Percentiles rank a stretch among this genome's conserved stretches.
phyloP scores from a whole-genome alignment of 1,140 invertebrate species.

The Papilio machaon region DNA sequence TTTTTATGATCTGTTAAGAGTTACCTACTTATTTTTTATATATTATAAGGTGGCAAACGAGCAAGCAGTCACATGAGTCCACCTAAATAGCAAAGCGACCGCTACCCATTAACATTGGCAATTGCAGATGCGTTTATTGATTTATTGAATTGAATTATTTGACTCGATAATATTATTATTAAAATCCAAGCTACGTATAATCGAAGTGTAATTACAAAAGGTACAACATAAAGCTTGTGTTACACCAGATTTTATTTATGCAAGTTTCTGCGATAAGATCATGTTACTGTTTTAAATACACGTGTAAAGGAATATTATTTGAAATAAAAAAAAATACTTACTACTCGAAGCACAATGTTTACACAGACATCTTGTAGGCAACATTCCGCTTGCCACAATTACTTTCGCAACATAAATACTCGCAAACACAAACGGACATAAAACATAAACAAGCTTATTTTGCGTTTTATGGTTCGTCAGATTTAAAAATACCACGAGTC shows the following conservation, averaged over 20 bases:
- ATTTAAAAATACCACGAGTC: conserved; percentile 12
- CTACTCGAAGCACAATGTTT: conserved; percentile 8
- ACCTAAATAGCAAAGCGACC: too few species aligned
- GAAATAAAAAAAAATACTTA: background rate
- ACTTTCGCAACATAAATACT: conserved; percentile 36
- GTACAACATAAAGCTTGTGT: background rate
- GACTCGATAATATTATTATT: too few species aligned
- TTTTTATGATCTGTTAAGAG: too few species aligned
- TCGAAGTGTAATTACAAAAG: background rate
- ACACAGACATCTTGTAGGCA: conserved; percentile 2
- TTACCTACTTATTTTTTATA: too few species aligned
- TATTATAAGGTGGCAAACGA: too few species aligned
- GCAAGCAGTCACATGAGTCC: too few species aligned
- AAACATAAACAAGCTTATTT: conserved; percentile 7
- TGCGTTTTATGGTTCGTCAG: conserved; percentile 14
- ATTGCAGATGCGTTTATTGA: too few species aligned
- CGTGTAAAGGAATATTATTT: conserved; percentile 1
- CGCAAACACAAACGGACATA: conserved; percentile 24
- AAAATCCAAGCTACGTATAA: too few species aligned
- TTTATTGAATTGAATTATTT: too few species aligned
- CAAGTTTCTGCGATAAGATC: conserved; percentile 20
- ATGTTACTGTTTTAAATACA: conserved; percentile 3
- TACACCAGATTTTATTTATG: background rate
- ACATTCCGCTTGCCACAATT: conserved; percentile 27
- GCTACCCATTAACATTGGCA: too few species aligned